phyloP scores from a whole-genome alignment of 2,888 invertebrate genomes.

The Lamellibrachia satsuma region DNA sequence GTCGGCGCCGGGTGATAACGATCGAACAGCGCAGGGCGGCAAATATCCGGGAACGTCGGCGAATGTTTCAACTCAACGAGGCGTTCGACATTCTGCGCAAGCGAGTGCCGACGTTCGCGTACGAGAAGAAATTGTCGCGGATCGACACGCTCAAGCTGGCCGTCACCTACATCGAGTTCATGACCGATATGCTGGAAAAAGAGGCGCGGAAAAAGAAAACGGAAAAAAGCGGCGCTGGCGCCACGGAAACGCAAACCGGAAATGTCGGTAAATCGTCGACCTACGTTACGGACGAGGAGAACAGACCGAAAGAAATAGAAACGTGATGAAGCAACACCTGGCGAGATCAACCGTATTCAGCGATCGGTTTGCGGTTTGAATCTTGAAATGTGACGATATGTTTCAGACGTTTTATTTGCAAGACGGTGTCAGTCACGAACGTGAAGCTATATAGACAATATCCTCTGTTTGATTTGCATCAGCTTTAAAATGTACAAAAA shows the following conservation, averaged over 20 bases:
- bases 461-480: background rate
- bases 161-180: slow-evolving; percentile 95
- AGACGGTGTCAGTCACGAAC: background rate
- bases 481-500: background rate
- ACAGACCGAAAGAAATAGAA: slow-evolving; percentile 1
- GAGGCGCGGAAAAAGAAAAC: background rate
- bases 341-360: background rate
- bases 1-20: slow-evolving; percentile 53
- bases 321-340: background rate
- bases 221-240: background rate
- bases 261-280: background rate
- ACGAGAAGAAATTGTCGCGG: slow-evolving; percentile 92
- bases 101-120: slow-evolving; percentile 90
- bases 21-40: slow-evolving; percentile 57
- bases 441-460: background rate
- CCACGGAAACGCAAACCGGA: slow-evolving; percentile 10
- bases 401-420: background rate
- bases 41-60: slow-evolving; percentile 76
- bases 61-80: slow-evolving; percentile 96
- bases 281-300: background rate
- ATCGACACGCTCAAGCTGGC: slow-evolving; percentile 94
- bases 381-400: background rate
- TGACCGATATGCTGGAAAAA: slow-evolving; percentile 76
- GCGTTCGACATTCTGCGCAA: slow-evolving; percentile 91
- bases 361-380: background rate